Conservation (phyloP, 2,888 invertebrate species). For the Heliconius cydno region DNA sequence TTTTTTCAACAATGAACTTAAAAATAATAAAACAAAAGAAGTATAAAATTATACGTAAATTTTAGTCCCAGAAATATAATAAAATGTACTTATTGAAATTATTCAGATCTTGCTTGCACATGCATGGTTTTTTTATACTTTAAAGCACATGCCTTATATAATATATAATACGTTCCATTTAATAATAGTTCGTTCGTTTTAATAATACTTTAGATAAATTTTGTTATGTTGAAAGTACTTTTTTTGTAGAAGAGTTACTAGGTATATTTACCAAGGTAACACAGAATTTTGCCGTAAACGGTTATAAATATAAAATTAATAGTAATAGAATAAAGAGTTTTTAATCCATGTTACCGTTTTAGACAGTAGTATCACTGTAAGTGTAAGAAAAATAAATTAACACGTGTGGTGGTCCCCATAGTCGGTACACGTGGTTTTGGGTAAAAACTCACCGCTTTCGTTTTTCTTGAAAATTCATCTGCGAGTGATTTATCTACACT, state of each 20-base stretch:
- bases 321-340: neutral
- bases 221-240: too few species aligned
- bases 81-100: neutral
- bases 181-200: too few species aligned
- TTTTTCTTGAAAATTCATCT: slow-evolving; percentile 87
- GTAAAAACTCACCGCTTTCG: slow-evolving; percentile 87
- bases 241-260: neutral
- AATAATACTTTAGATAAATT: too few species aligned
- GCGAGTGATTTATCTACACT: slow-evolving; percentile 87
- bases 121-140: too few species aligned
- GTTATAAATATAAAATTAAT: neutral
- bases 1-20: neutral
- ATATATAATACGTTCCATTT: neutral
- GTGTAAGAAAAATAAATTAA: slow-evolving; percentile 48
- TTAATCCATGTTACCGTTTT: neutral
- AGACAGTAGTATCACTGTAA: neutral
- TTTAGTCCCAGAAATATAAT: too few species aligned
- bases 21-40: neutral
- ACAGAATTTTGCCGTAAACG: neutral
- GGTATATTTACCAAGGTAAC: neutral
- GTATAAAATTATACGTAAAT: too few species aligned
- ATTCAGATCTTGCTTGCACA: neutral
- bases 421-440: slow-evolving; percentile 67
- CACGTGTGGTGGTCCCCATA: slow-evolving; percentile 62
- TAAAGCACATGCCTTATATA: neutral